phyloP scores from a whole-genome alignment of 2,888 invertebrate species.

The Malachius bipustulatus region DNA sequence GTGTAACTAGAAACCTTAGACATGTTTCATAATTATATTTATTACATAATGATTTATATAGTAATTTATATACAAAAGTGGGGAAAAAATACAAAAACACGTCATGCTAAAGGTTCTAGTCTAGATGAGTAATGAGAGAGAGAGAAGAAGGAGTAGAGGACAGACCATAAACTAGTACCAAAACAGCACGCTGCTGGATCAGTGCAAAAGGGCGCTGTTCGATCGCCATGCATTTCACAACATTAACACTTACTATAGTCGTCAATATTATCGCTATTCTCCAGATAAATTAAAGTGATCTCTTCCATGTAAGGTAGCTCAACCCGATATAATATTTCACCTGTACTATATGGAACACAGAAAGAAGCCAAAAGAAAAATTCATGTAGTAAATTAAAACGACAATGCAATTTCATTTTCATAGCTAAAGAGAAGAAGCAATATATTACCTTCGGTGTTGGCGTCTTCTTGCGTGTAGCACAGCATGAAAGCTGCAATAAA shows the following conservation, averaged over 20 bases:
- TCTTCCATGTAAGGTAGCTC: constrained; percentile 89
- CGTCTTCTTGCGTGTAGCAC: constrained; percentile 87
- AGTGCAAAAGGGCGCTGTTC: constrained; percentile 25
- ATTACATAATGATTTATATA: too few species aligned
- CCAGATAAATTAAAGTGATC: constrained; percentile 88
- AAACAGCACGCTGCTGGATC: constrained; percentile 22
- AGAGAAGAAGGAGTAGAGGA: too few species aligned
- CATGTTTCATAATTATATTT: too few species aligned
- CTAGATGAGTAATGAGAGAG: too few species aligned
- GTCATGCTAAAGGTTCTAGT: too few species aligned
- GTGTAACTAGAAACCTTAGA: too few species aligned
- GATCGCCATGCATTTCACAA: constrained; percentile 52
- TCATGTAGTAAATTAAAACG: constrained; percentile 34
- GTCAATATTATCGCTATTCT: constrained; percentile 57
- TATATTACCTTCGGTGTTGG: constrained; percentile 74
- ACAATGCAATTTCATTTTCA: constrained; percentile 20
- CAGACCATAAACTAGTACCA: too few species aligned
- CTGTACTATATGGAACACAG: constrained; percentile 47
- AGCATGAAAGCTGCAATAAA: constrained; percentile 85
- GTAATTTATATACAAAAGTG: too few species aligned
- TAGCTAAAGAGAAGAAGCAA: constrained; percentile 23
- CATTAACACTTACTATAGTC: constrained; percentile 54
- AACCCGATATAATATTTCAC: constrained; percentile 88
- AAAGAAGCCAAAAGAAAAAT: constrained; percentile 40
- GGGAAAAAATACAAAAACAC: constrained; percentile 7